Evolutionary conservation across 2,797 vertebrate genomes (phyloP), one percentile per base, ranked within the genome.

Genomic region (Tiaroga cobitis): DNA sequence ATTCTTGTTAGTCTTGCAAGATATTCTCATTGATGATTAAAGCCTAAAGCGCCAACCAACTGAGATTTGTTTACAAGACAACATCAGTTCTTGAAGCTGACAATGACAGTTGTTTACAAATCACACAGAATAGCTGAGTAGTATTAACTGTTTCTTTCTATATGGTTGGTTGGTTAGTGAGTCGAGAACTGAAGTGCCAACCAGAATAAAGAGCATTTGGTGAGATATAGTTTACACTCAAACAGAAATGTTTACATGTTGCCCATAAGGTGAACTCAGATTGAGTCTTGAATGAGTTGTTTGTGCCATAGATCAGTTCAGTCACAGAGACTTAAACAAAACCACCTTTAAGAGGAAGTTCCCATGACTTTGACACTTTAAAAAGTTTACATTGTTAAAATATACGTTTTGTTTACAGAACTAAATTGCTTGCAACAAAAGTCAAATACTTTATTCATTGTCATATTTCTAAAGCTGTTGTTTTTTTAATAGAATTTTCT

Each of bases 221-320:
- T 59, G 70, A 72, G 67, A 49, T 49, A 63, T 34, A 90, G 94
- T 94, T 95, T 95, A 95, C 94, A 93, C 88, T 2, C 75, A 70
- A 77, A 83, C 39, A 90, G 93, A 89, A 90, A 92, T 93, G 94
- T 96, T 96, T 95, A 94, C 95, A 76, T 59, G 82, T 87, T 89
- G 85, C 88, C 85, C 88, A 0, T 70, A 81, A 75, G 34, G 41
- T 84, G 51, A 84, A 77, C 51, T 73, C 59, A 75, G 88, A 87
- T 88, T 88, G 86, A 68, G 41, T 32, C 37, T 86, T 78, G 90
- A 87, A 86, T 21, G 39, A 83, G 75, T 89, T 77, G 69, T 79
- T 86, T 16, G 89, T 90, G 91, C 90, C 89, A 89, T 89, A 78
- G 83, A 67, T 85, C 59, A 80, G 46, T 54, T 87, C 11, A 68